Evolutionary conservation across 2,797 vertebrate genomes (phyloP).

Genomic region (Cryptoblepharus egeriae): DNA sequence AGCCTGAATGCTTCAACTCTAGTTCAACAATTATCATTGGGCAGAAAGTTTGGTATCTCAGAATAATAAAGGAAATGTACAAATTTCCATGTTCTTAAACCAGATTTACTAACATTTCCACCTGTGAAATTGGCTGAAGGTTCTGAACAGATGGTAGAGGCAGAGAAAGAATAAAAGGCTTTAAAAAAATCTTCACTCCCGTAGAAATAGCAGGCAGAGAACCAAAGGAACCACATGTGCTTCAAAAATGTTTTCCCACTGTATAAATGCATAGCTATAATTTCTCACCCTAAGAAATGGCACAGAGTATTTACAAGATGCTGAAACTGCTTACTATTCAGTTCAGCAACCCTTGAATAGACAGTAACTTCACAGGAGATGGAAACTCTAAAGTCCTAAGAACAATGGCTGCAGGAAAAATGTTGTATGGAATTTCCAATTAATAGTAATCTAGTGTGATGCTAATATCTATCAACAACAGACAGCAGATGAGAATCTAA

Average conservation of each 20-base stretch:
- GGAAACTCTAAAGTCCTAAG: conserved; percentile 39
- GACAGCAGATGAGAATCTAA: not conserved
- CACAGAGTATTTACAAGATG: conserved; percentile 33
- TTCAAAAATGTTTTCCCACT: conserved; percentile 33
- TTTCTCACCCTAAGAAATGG: conserved; percentile 34
- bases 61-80: not conserved
- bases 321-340: conserved; percentile 48
- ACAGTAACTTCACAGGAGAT: conserved; percentile 54
- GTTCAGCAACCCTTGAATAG: conserved; percentile 42
- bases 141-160: not conserved
- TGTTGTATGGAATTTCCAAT: conserved; percentile 56
- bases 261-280: conserved; percentile 56
- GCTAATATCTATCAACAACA: conserved; percentile 54
- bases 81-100: too few species aligned
- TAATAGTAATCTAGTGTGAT: conserved; percentile 51
- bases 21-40: not conserved
- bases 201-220: conserved; percentile 40
- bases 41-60: not conserved
- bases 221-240: conserved; percentile 59
- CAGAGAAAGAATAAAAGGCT: not conserved
- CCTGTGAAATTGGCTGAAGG: not conserved
- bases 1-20: not conserved
- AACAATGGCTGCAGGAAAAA: conserved; percentile 36
- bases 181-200: not conserved
- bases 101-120: not conserved